Evolutionary conservation across 1,140 invertebrate species (phyloP), one percentile per base, ranked within the genome.

Genomic region (Leptoteleia sp.): DNA sequence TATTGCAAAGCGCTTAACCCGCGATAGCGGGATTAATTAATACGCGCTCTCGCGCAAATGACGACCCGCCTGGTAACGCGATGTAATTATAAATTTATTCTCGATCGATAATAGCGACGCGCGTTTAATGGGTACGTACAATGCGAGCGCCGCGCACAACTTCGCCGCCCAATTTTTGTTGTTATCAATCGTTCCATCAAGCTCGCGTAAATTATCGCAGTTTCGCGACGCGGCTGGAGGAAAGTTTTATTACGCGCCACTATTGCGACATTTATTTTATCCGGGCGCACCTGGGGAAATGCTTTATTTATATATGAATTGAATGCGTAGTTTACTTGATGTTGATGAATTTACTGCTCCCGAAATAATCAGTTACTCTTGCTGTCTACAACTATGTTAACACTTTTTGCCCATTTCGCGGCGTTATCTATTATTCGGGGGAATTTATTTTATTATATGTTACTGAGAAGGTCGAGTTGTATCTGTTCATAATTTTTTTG

Each of bases 1-100:
- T 82, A 82, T 81, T 75, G 73, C 81, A 76, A 62, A 62, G 70
- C 73, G 73, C 80, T 82, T 77, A 76, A 80, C 70, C 77, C 48
- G 38, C 64, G 71, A 80, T 77, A 81, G 57, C 64, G 42, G 48
- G 62, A 77, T 80, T 80, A 80, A 80, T 76, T 80, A 80, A 80
- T 77, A 77, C 68, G 59, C 64, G 64, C 70, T 70, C 54, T 70
- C 64, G 67, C 68, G 54, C 67, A 80, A 80, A 76, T 76, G 79
- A 80, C 73, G 79, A 54, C 61, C 71, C 47, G 67, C 72, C 72
- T 72, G 57, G 55, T 76, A 76, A 61, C 48, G 48, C 59, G 13
- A 45, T 78, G 75, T 81, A 75, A 81, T 81, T 77, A 81, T 70
- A 71, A 68, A 81, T 75, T 65, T 65, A 64, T 65, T 73, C 54